Conservation (phyloP, 2,797 vertebrate genomes). For the Pteronotus mesoamericanus region DNA sequence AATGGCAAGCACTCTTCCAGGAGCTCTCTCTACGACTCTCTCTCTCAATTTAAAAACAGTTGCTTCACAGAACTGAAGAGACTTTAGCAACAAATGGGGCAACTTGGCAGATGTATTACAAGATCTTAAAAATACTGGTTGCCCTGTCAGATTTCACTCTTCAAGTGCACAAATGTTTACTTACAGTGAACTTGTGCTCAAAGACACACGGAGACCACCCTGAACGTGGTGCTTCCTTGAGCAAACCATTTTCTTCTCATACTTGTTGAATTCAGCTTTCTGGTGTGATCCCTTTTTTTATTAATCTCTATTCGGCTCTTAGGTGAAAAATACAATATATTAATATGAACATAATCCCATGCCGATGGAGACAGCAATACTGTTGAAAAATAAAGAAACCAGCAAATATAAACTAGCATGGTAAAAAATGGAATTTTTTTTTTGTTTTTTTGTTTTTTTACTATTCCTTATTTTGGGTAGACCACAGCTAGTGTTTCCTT, state of each 20-base stretch:
- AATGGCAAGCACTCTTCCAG: no score
- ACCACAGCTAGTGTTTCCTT: background rate
- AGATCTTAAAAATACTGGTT: background rate
- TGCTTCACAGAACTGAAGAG: background rate
- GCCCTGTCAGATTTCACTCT: no score
- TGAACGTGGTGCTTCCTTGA: rapidly evolving
- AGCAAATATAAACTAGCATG: background rate
- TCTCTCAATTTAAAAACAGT: background rate
- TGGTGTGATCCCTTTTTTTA: background rate
- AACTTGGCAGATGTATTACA: background rate
- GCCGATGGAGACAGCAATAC: background rate
- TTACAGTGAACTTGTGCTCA: background rate
- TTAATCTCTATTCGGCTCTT: background rate
- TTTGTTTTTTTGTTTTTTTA: background rate
- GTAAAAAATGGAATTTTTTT: background rate
- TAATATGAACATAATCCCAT: background rate
- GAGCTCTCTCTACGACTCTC: background rate
- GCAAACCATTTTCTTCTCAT: background rate
- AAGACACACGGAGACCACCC: background rate
- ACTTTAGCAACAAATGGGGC: background rate
- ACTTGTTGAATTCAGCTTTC: background rate
- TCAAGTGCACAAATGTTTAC: no score
- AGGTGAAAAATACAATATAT: background rate
- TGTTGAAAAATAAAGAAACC: background rate
- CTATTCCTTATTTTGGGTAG: background rate